Percentiles rank a stretch among this genome's conserved stretches.
Conservation (phyloP, 2,888 invertebrate genomes). For the Rotaria sp. region DNA sequence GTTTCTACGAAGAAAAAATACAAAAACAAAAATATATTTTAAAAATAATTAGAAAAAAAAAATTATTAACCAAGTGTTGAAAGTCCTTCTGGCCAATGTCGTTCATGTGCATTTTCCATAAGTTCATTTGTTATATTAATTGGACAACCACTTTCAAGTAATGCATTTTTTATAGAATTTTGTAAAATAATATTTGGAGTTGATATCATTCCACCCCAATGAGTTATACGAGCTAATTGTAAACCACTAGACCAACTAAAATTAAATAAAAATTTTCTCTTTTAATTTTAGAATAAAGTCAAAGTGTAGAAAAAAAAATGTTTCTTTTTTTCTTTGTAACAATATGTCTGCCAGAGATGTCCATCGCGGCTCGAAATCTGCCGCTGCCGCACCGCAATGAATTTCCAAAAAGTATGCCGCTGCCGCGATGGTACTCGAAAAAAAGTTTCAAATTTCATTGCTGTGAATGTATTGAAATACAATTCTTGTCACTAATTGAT, state of each 20-base stretch:
- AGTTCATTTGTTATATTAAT: conserved; percentile 82
- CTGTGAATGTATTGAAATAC: too few species aligned
- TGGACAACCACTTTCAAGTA: conserved; percentile 87
- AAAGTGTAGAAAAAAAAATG: too few species aligned
- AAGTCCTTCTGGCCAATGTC: conserved; percentile 85
- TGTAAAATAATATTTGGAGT: conserved; percentile 82
- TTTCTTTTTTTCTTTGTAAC: too few species aligned
- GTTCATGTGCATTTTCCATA: conserved; percentile 93
- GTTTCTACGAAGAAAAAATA: conserved; percentile 66
- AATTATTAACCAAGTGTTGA: conserved; percentile 59
- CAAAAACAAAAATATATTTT: too few species aligned
- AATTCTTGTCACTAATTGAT: too few species aligned
- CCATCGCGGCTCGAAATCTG: too few species aligned
- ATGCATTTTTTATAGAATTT: conserved; percentile 83
- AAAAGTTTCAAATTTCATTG: too few species aligned
- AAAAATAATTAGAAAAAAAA: not conserved
- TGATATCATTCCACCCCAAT: conserved; percentile 97
- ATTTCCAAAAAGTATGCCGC: too few species aligned
- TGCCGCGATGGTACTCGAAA: too few species aligned
- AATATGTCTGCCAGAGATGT: too few species aligned
- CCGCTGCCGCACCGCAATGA: too few species aligned
- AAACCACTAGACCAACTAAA: conserved; percentile 51
- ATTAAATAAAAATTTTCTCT: not conserved
- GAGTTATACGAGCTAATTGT: conserved; percentile 67
- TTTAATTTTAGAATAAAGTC: too few species aligned